phyloP scores from a whole-genome alignment of 2,797 vertebrate species.

The Tenualosa ilisha region DNA sequence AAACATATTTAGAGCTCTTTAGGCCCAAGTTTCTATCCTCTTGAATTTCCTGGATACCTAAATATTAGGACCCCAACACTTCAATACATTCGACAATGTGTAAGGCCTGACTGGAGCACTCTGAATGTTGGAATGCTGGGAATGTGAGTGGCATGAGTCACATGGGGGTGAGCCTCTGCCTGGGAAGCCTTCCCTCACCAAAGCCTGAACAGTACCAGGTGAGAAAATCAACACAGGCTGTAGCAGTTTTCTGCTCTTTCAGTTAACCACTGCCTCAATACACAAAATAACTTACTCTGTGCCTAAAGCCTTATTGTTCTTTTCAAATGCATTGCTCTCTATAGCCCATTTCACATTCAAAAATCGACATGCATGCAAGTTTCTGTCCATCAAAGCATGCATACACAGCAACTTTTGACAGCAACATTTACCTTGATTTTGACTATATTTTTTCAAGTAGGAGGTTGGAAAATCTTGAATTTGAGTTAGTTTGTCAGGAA shows the following conservation, averaged over 20 bases:
- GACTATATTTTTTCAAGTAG: too few relatives aligned
- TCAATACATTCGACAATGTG: constrained; percentile 52
- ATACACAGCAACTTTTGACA: too few relatives aligned
- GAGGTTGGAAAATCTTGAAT: too few relatives aligned
- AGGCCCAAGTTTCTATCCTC: not conserved
- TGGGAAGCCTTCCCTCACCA: constrained; percentile 53
- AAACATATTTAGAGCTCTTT: too few relatives aligned
- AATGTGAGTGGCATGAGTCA: constrained; percentile 73
- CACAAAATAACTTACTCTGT: too few relatives aligned
- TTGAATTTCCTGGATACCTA: constrained; percentile 32
- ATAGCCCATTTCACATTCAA: too few relatives aligned
- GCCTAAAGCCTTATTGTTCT: too few relatives aligned
- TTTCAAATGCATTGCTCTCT: too few relatives aligned
- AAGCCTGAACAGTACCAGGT: constrained; percentile 54
- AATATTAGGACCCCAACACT: constrained; percentile 27
- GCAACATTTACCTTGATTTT: too few relatives aligned
- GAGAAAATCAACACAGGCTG: constrained; percentile 61
- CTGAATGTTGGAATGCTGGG: constrained; percentile 74
- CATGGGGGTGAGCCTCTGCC: constrained; percentile 67
- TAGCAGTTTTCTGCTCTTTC: constrained; percentile 44
- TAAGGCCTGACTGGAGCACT: constrained; percentile 64
- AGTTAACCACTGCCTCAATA: not conserved
- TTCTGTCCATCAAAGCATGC: too few relatives aligned
- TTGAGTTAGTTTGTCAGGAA: too few relatives aligned
- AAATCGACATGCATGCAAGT: too few relatives aligned